Conservation (phyloP, 2,797 vertebrate species). For the Todus mexicanus region DNA sequence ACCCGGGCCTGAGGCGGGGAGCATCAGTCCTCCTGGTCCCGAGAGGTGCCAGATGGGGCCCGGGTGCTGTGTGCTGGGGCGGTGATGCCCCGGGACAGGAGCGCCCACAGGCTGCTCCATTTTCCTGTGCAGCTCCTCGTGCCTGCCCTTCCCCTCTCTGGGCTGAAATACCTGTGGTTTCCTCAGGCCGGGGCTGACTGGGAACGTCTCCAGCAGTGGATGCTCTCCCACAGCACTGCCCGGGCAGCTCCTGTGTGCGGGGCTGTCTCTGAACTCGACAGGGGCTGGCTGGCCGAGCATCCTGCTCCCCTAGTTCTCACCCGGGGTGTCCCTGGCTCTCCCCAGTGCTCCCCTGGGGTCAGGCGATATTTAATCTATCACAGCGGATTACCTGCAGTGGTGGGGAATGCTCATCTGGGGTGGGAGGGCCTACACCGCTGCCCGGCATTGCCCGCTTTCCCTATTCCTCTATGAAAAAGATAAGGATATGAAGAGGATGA, state of each 20-base stretch:
- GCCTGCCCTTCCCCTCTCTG: background rate
- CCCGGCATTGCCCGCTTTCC: background rate
- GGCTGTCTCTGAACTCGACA: background rate
- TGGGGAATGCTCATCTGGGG: background rate
- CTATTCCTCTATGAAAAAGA: background rate
- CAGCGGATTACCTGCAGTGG: fast-evolving
- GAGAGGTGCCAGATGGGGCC: fast-evolving
- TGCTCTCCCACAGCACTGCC: fast-evolving
- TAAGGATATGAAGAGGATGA: background rate
- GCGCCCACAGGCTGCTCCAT: background rate
- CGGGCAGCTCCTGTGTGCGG: background rate
- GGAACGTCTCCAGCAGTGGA: background rate
- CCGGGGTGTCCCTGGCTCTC: background rate
- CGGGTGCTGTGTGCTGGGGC: fast-evolving
- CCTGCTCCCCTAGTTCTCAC: background rate
- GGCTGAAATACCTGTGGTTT: background rate
- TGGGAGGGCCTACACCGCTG: fast-evolving
- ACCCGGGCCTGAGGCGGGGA: background rate
- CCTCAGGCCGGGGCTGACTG: background rate
- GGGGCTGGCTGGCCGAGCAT: background rate
- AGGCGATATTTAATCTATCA: background rate
- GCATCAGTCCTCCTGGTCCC: background rate
- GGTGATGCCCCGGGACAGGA: background rate
- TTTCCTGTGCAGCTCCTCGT: background rate
- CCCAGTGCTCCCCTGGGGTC: background rate